phyloP scores from a whole-genome alignment of 2,888 invertebrate genomes.

The Plebejus anna region DNA sequence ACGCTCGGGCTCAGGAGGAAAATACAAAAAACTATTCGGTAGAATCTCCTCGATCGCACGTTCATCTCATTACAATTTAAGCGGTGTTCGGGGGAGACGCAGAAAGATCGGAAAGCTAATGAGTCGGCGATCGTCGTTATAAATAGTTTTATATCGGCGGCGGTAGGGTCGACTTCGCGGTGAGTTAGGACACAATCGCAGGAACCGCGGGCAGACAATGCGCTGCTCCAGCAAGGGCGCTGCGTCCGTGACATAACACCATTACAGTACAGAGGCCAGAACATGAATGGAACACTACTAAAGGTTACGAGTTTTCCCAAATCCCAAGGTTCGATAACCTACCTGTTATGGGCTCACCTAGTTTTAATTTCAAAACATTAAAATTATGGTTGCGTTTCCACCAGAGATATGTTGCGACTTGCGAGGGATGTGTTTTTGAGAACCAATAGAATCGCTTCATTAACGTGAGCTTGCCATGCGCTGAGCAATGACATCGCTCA shows the following conservation, averaged over 20 bases:
- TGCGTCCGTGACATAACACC: constrained; percentile 68
- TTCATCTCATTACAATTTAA: constrained; percentile 59
- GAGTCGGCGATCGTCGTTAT: constrained; percentile 48
- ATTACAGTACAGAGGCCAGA: constrained; percentile 56
- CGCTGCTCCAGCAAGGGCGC: constrained; percentile 48
- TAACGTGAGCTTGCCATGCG: no score
- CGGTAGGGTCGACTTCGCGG: constrained; percentile 71
- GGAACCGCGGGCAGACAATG: constrained; percentile 74
- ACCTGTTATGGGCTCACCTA: neutral
- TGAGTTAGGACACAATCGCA: constrained; percentile 71
- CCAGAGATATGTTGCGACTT: no score
- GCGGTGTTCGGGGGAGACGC: neutral
- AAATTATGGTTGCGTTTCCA: neutral
- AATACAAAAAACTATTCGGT: constrained; percentile 50
- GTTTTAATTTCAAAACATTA: neutral
- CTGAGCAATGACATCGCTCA: no score
- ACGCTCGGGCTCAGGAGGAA: constrained; percentile 51
- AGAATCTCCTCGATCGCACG: constrained; percentile 50
- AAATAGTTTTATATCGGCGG: constrained; percentile 70
- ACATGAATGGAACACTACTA: constrained; percentile 33
- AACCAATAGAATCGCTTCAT: no score
- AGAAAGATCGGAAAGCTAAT: constrained; percentile 49
- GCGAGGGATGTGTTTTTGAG: no score
- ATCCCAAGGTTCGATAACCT: neutral
- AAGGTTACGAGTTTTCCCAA: neutral